A percentile compares a stretch with the other conserved stretches of the same genome.
Evolutionary conservation across 2,888 invertebrate species (phyloP).

Genomic region (Urechis unicinctus): DNA sequence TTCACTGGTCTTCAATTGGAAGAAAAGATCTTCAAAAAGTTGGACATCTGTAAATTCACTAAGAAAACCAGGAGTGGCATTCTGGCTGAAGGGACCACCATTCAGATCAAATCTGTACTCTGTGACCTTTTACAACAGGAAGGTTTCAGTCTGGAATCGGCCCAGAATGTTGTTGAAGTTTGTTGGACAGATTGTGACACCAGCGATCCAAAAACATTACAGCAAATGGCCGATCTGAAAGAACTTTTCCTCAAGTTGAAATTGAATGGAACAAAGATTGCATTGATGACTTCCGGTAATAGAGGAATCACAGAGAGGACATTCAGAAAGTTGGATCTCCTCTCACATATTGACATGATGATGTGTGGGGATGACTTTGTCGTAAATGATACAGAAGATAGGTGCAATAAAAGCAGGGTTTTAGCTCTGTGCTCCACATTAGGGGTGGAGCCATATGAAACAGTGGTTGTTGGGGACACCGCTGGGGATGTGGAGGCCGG

Average conservation of each 20-base stretch:
- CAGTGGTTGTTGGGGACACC: constrained; percentile 53
- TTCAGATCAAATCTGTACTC: constrained; percentile 41
- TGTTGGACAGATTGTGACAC: background rate
- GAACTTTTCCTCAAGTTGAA: constrained; percentile 29
- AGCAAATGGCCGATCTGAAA: constrained; percentile 8
- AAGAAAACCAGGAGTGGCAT: constrained; percentile 44
- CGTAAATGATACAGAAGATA: constrained; percentile 45
- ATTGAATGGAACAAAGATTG: constrained; percentile 47
- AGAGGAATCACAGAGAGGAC: constrained; percentile 29
- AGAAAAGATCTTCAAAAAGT: constrained; percentile 38
- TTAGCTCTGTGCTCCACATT: constrained; percentile 40
- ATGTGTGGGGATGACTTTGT: constrained; percentile 53
- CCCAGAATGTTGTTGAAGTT: constrained; percentile 27
- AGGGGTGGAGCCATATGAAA: constrained; percentile 26
- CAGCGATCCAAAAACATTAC: background rate
- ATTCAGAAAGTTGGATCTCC: constrained; percentile 26
- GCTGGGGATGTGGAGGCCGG: constrained; percentile 50
- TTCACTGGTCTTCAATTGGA: constrained; percentile 42
- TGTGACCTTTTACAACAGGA: constrained; percentile 31
- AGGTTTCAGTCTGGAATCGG: background rate
- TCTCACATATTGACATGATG: constrained; percentile 47
- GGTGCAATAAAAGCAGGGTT: constrained; percentile 47
- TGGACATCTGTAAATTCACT: constrained; percentile 44
- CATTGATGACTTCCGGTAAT: constrained; percentile 50
- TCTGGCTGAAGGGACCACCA: constrained; percentile 46